Evolutionary conservation across 2,888 invertebrate genomes (phyloP).

Genomic region (Lymantria monacha): DNA sequence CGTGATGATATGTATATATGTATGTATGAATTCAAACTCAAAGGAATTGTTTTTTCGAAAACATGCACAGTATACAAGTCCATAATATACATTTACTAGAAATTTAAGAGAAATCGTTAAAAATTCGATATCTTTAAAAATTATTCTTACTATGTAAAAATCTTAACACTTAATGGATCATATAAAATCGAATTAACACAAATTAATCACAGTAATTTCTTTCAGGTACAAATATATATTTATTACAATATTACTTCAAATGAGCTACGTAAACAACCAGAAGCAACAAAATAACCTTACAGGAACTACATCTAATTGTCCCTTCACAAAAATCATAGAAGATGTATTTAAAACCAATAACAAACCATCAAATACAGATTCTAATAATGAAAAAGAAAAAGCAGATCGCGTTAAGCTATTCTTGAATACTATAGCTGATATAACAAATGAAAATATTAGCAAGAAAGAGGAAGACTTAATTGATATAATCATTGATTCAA

Average conservation of each 20-base stretch:
- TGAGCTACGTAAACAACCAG: conserved; percentile 33
- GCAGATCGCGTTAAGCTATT: conserved; percentile 82
- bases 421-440: conserved; percentile 80
- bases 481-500: conserved; percentile 69
- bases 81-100: no score
- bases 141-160: no score
- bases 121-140: no score
- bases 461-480: conserved; percentile 63
- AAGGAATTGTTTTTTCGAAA: no score
- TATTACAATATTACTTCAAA: conserved; percentile 34
- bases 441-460: conserved; percentile 50
- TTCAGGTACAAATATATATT: conserved; percentile 59
- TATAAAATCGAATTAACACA: no score
- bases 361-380: conserved; percentile 42
- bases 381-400: conserved; percentile 37
- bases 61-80: no score
- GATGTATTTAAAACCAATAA: conserved; percentile 69
- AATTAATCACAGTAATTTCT: conserved; percentile 11
- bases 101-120: no score
- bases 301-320: conserved; percentile 56
- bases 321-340: conserved; percentile 69
- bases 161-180: no score
- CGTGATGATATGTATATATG: no score
- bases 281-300: conserved; percentile 22
- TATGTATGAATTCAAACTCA: no score